Percentiles rank a stretch among this genome's conserved stretches.
These are phyloP conservation scores for Meiosimyza platycephala DNA, from an alignment of 2,888 invertebrate genomes.

Conservation along the genomic window DNA sequence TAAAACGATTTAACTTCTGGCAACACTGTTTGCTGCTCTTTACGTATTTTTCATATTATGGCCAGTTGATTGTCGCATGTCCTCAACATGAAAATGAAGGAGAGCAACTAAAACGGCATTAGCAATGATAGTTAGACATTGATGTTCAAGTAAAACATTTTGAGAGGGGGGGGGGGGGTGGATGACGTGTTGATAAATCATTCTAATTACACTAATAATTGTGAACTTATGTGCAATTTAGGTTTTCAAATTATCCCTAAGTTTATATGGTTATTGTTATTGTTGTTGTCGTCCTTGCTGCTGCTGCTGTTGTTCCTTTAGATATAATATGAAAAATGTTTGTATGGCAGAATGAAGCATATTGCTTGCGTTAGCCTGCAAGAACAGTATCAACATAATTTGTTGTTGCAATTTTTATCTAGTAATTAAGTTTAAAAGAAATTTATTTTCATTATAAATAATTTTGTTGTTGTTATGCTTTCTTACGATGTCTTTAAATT, in stretches of 20 bases:
- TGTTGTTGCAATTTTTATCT: too few species aligned
- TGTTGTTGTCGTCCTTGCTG: background rate
- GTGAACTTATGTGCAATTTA: constrained; percentile 44
- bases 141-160: background rate
- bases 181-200: constrained; percentile 40
- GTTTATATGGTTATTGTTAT: constrained; percentile 19
- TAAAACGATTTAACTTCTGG: background rate
- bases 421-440: too few species aligned
- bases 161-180: background rate
- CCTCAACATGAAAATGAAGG: background rate
- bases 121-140: background rate
- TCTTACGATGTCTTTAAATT: too few species aligned
- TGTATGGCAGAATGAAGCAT: too few species aligned
- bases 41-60: background rate
- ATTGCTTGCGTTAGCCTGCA: too few species aligned
- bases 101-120: background rate
- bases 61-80: background rate
- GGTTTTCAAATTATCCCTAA: constrained; percentile 43
- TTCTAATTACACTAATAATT: constrained; percentile 48
- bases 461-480: too few species aligned
- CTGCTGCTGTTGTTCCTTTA: background rate
- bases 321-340: too few species aligned
- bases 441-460: too few species aligned
- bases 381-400: too few species aligned
- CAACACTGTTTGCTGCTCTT: background rate